Percentiles rank a stretch among this genome's conserved stretches.
Conservation (phyloP, 2,888 invertebrate species). For the Epistrophe eligans region DNA sequence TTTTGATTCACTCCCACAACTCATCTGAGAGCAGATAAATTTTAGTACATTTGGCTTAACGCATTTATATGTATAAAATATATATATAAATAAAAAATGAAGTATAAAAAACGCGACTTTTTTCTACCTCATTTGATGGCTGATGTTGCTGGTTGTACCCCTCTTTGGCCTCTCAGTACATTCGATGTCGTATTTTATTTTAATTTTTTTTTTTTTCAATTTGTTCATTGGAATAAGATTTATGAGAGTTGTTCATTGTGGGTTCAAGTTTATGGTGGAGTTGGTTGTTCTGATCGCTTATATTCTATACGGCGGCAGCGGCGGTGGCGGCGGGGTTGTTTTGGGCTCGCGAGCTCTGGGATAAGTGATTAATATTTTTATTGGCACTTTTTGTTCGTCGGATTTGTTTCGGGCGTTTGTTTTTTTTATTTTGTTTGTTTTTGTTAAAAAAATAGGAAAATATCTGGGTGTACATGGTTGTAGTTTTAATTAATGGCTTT, state of each 20-base stretch:
- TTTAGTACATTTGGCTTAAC: constrained; percentile 76
- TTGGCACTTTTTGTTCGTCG: constrained; percentile 75
- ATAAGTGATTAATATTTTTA: constrained; percentile 76
- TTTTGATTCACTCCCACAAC: constrained; percentile 76
- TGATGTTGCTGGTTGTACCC: constrained; percentile 61
- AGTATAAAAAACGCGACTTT: constrained; percentile 42
- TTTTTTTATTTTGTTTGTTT: constrained; percentile 34
- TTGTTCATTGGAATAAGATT: constrained; percentile 74
- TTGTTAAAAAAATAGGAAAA: constrained; percentile 37
- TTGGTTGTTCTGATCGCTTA: constrained; percentile 63
- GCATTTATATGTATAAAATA: constrained; percentile 37
- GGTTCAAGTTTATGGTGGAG: constrained; percentile 76
- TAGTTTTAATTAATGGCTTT: constrained; percentile 61
- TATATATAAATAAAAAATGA: constrained; percentile 28
- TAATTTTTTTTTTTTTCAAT: constrained; percentile 62
- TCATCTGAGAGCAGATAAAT: constrained; percentile 75
- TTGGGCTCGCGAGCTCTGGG: constrained; percentile 48
- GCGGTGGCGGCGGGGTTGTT: constrained; percentile 44
- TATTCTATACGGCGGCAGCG: not conserved
- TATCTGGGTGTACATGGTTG: constrained; percentile 61
- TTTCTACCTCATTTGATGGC: constrained; percentile 74
- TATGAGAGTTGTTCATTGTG: constrained; percentile 75
- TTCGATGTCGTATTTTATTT: constrained; percentile 57
- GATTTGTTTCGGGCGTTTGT: constrained; percentile 67
- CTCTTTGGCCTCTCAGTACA: constrained; percentile 29